phyloP scores from a whole-genome alignment of 2,797 vertebrate species.

The Aplochiton taeniatus region DNA sequence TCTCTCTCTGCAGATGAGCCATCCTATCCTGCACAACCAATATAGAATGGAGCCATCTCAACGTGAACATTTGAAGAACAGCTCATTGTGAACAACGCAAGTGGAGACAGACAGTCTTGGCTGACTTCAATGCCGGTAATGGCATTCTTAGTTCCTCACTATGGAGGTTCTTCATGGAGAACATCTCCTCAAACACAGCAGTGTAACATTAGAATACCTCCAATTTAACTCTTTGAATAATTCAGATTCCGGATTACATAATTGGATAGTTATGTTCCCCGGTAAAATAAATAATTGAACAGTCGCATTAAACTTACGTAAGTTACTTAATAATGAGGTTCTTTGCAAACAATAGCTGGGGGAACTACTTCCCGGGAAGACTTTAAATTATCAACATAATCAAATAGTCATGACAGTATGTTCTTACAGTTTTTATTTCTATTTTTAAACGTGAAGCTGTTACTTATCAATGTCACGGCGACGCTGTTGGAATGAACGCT shows the following conservation, averaged over 20 bases:
- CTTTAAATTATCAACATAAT: neutral
- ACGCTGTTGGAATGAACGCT: too few relatives aligned
- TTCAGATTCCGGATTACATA: constrained; percentile 7
- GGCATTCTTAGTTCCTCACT: too few relatives aligned
- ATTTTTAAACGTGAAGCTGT: too few relatives aligned
- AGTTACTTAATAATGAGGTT: constrained; percentile 3
- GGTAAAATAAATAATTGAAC: constrained; percentile 9
- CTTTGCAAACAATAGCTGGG: neutral
- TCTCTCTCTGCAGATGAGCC: too few relatives aligned
- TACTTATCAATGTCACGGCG: too few relatives aligned
- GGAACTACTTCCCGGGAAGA: neutral
- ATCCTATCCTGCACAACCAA: too few relatives aligned
- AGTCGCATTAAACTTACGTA: neutral
- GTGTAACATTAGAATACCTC: neutral
- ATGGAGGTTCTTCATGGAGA: neutral
- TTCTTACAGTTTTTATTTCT: too few relatives aligned
- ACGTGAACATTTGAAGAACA: too few relatives aligned
- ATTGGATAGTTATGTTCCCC: constrained; percentile 3
- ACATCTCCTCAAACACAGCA: neutral
- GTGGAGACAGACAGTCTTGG: too few relatives aligned
- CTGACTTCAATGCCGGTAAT: too few relatives aligned
- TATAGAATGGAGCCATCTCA: too few relatives aligned
- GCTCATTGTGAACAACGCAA: too few relatives aligned
- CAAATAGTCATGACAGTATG: neutral
- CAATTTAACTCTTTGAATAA: constrained; percentile 6